phyloP scores from a whole-genome alignment of 2,888 invertebrate species.

The Hoplodrina blanda region DNA sequence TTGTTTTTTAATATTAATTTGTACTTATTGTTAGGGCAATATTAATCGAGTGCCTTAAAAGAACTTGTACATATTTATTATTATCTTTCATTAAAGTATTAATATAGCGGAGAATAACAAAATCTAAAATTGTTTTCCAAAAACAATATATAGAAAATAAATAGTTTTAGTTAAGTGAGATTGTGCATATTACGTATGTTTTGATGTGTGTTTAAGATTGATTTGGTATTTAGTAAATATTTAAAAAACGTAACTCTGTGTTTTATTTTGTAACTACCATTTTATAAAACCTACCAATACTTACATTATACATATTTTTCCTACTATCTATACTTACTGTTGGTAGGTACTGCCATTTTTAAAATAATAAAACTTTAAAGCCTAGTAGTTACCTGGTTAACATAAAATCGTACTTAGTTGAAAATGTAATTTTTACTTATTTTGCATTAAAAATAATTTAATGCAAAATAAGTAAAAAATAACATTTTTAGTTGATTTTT shows the following conservation, averaged over 20 bases:
- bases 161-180: slow-evolving; percentile 87
- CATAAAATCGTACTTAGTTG: too few species aligned
- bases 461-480: too few species aligned
- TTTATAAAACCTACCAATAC: too few species aligned
- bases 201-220: slow-evolving; percentile 90
- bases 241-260: slow-evolving; percentile 79
- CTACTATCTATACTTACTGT: too few species aligned
- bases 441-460: too few species aligned
- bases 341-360: too few species aligned
- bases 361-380: too few species aligned
- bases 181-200: slow-evolving; percentile 91
- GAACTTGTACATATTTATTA: slow-evolving; percentile 87
- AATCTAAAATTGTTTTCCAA: slow-evolving; percentile 88
- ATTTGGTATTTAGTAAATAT: slow-evolving; percentile 90
- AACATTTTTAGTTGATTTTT: too few species aligned
- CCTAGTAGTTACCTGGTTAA: too few species aligned
- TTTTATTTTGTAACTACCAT: slow-evolving; percentile 56
- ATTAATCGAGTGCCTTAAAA: slow-evolving; percentile 87
- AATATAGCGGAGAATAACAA: slow-evolving; percentile 79
- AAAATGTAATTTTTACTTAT: too few species aligned
- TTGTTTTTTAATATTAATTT: slow-evolving; percentile 84
- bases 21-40: slow-evolving; percentile 88
- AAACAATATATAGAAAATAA: slow-evolving; percentile 85
- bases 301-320: too few species aligned
- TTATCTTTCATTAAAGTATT: slow-evolving; percentile 85